These are phyloP conservation scores for Ferdinandea cuprea DNA, from an alignment of 2,888 invertebrate genomes.

Conservation along the genomic window DNA sequence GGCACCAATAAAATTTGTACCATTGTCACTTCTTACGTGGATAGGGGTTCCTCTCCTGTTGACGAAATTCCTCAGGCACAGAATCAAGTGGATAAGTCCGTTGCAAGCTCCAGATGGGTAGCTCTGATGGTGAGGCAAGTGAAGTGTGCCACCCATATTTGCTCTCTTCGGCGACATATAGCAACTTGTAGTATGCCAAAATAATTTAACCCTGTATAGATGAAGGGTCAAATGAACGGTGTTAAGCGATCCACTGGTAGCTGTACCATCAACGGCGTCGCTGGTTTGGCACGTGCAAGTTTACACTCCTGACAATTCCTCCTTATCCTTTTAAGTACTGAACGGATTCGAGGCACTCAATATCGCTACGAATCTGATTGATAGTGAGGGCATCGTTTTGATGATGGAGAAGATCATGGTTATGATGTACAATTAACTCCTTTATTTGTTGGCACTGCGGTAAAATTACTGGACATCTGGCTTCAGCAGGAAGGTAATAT, in stretches of 20 bases:
- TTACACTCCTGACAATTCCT: neutral
- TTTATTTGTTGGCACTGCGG: neutral
- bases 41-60: too few relatives aligned
- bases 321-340: neutral
- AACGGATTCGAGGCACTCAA: neutral
- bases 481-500: neutral
- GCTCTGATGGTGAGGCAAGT: constrained; percentile 77
- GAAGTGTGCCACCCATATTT: neutral
- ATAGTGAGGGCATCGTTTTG: too few relatives aligned
- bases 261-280: neutral
- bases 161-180: constrained; percentile 64
- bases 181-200: neutral
- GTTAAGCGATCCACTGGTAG: neutral
- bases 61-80: too few relatives aligned
- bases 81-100: too few relatives aligned
- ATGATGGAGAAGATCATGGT: too few relatives aligned
- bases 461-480: neutral
- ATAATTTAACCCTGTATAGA: neutral
- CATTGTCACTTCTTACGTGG: too few relatives aligned
- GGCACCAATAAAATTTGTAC: too few relatives aligned
- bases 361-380: neutral
- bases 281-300: neutral
- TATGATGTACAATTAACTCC: neutral
- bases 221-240: neutral
- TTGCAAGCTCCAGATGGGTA: too few relatives aligned